These are phyloP conservation scores for Coenobita brevimanus DNA, from an alignment of 1,140 invertebrate species.

Conservation along the genomic window DNA sequence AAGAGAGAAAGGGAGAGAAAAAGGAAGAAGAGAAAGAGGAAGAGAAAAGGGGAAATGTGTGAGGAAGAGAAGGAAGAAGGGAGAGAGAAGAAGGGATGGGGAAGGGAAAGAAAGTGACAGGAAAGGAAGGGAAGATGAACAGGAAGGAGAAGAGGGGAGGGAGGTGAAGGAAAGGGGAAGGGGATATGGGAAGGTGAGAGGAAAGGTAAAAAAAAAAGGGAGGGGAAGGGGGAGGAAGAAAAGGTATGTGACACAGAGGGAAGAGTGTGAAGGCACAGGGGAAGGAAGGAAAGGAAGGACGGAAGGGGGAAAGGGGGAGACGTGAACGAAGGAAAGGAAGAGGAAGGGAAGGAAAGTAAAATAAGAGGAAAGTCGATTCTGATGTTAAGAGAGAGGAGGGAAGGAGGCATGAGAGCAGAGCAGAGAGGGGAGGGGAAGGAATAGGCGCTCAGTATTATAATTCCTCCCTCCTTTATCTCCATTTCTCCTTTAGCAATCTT, in stretches of 20 bases:
- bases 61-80: too few species aligned
- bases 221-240: neutral
- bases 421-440: too few species aligned
- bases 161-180: neutral
- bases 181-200: neutral
- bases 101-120: neutral
- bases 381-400: too few species aligned
- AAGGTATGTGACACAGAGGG: neutral
- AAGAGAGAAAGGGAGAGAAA: neutral
- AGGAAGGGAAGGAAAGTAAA: too few species aligned
- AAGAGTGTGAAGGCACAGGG: neutral
- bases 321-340: neutral
- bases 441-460: too few species aligned
- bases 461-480: too few species aligned
- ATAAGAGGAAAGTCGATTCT: too few species aligned
- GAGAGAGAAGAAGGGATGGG: neutral
- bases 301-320: constrained; percentile 16
- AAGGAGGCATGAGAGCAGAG: neutral
- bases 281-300: neutral
- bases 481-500: too few species aligned
- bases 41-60: too few species aligned
- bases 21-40: neutral
- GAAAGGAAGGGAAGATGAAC: neutral
- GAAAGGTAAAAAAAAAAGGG: neutral
- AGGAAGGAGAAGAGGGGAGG: neutral